Conservation (phyloP, 2,113 vertebrate genomes). For the Tauraco erythrolophus region DNA sequence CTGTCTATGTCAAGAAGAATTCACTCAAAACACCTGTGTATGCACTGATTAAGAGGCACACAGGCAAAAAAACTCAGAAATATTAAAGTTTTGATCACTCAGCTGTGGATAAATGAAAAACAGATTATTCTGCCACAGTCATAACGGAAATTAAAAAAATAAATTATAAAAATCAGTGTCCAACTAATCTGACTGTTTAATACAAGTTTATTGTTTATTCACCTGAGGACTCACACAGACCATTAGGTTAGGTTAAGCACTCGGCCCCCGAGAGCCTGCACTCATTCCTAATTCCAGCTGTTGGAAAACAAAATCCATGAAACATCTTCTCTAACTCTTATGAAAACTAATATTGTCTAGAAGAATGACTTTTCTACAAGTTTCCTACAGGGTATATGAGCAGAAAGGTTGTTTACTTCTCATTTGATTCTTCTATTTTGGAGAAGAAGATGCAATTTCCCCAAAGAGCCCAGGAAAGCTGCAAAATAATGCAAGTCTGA, state of each 20-base stretch:
- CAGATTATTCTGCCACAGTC: not conserved
- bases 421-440: not conserved
- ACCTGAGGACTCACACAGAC: not conserved
- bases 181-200: not conserved
- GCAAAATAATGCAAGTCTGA: not conserved
- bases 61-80: not conserved
- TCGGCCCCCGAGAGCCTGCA: not conserved
- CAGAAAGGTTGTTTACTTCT: not conserved
- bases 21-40: not conserved
- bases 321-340: not conserved
- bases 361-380: not conserved
- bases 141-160: not conserved
- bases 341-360: not conserved
- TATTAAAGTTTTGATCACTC: not conserved
- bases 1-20: not conserved
- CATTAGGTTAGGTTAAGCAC: not conserved
- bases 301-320: not conserved
- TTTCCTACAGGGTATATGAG: not conserved
- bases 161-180: not conserved
- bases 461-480: not conserved
- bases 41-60: not conserved
- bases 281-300: not conserved
- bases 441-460: not conserved
- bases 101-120: rapidly evolving
- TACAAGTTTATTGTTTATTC: not conserved